Evolutionary conservation across 1,140 invertebrate species (phyloP).

Genomic region (Andricus grossulariae): DNA sequence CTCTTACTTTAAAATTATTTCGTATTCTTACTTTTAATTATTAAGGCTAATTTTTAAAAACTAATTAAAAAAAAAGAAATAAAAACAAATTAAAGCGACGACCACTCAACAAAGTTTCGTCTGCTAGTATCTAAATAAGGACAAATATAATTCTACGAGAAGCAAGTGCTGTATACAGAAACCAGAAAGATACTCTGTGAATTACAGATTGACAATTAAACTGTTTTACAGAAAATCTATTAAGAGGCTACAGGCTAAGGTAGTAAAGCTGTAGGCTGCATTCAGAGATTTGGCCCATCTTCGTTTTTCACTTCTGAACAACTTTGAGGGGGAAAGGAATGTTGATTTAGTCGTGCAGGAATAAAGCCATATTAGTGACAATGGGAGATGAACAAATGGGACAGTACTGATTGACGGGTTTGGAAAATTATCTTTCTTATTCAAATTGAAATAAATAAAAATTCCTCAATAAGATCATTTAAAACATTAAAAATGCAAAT

Average conservation of each 20-base stretch:
- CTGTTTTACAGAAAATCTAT: conserved; percentile 57
- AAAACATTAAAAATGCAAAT: no score
- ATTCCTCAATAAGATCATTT: no score
- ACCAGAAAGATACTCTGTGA: conserved; percentile 8
- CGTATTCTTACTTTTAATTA: background rate
- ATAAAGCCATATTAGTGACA: background rate
- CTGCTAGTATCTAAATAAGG: background rate
- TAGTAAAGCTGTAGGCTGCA: conserved; percentile 63
- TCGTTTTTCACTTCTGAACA: background rate
- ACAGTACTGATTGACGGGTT: no score
- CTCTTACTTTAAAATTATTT: conserved; percentile 28
- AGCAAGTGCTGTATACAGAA: conserved; percentile 15
- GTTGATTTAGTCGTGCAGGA: conserved; percentile 2
- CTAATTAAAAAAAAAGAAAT: background rate
- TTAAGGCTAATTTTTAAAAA: conserved; percentile 3
- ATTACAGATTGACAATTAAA: conserved; percentile 38
- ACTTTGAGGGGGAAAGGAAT: background rate
- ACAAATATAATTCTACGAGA: conserved; percentile 22
- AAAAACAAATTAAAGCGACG: conserved; percentile 30
- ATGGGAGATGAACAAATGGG: no score
- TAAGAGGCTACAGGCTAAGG: conserved; percentile 76
- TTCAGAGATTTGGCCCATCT: conserved; percentile 1
- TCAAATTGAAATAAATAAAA: no score
- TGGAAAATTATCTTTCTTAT: no score
- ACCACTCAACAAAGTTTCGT: conserved; percentile 28